Evolutionary conservation across 2,888 invertebrate species (phyloP), one percentile per base, ranked within the genome.

Genomic region (Eretmocerus hayati): DNA sequence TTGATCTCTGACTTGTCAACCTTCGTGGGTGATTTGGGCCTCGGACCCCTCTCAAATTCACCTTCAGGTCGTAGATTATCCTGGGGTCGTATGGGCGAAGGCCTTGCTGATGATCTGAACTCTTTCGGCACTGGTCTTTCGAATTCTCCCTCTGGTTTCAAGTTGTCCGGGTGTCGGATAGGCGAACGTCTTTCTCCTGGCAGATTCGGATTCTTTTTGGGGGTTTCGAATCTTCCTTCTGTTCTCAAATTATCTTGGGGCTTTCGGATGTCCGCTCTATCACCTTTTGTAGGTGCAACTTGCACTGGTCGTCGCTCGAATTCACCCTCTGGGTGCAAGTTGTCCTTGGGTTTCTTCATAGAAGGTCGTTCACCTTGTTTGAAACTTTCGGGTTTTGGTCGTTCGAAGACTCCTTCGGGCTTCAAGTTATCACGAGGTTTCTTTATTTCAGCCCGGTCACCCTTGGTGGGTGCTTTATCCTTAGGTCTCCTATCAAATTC

Each of bases 131-230:
- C 55, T 3, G 64, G 70, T 74, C 77, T 74, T 77, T 61, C 73
- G 58, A 65, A 65, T 48, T 60, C 56, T 36, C 72, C 73, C 56
- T 74, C 73, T 53, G 62, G 59, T 26, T 63, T 59, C 26, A 74
- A 59, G 61, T 79, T 78, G 59, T 79, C 79, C 33, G 69, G 58
- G 16, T 75, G 61, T 8, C 46, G 55, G 5, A 58, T 32, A 3
- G 81, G 68, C 72, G 73, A 56, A 0, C 74, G 75, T 18, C 76
- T 66, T 56, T 77, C 77, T 2, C 76, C 76, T 55, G 55, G 5
- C 43, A 42, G 32, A 46, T 59, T 4, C 77, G 76, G 19, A 74
- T 58, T 8, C 78, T 60, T 73, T 76, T 3, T 77, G 75, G 11
- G 77, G 79, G 53, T 32, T 63, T 36, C 76, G 73, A 55, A 35